Conservation (phyloP, 1,140 invertebrate genomes). For the Pseudomyrmex cubaensis region DNA sequence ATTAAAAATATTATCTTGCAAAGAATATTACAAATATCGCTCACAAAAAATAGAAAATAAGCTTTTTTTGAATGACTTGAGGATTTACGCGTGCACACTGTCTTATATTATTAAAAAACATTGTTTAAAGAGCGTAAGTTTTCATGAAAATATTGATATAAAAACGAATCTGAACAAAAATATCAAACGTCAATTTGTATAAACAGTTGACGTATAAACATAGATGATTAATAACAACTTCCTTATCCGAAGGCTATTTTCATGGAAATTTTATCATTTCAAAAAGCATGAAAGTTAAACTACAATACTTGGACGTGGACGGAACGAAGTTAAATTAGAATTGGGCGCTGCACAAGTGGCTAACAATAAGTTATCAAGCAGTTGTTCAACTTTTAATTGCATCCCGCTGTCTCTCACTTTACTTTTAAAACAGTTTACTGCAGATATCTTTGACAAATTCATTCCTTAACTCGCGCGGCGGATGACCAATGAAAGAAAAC, state of each 20-base stretch:
- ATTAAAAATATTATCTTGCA: not conserved
- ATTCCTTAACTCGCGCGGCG: constrained; percentile 37
- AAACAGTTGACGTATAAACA: not conserved
- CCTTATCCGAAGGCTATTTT: constrained; percentile 17
- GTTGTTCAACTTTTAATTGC: constrained; percentile 80
- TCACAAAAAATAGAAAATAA: not conserved
- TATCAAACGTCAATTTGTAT: no score
- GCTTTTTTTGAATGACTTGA: not conserved
- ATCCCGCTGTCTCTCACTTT: constrained; percentile 61
- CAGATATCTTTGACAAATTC: constrained; percentile 64
- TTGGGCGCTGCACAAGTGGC: constrained; percentile 74
- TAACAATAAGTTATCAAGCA: constrained; percentile 78
- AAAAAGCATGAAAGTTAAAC: constrained; percentile 65
- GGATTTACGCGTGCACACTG: not conserved
- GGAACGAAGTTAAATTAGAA: constrained; percentile 74
- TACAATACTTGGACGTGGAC: constrained; percentile 39
- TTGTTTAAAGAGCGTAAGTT: not conserved
- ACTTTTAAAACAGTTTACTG: constrained; percentile 33
- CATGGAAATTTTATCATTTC: constrained; percentile 26
- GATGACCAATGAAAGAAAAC: constrained; percentile 20
- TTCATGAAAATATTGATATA: not conserved
- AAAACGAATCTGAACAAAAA: not conserved
- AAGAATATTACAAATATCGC: not conserved
- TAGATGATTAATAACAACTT: not conserved
- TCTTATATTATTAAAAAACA: no score